These are phyloP conservation scores for Gambusia affinis DNA, from an alignment of 2,113 vertebrate species.

Conservation along the genomic window DNA sequence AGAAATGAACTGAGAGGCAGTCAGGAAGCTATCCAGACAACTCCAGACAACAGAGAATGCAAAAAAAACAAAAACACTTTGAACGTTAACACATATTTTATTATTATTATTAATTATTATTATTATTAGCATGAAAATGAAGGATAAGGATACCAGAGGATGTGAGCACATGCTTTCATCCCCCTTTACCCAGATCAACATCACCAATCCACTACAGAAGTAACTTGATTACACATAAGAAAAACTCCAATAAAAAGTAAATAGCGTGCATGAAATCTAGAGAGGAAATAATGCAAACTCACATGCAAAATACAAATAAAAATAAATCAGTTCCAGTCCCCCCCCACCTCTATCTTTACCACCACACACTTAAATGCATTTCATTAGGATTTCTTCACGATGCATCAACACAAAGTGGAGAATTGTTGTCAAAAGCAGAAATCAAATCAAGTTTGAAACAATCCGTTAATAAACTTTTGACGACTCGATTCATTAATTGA, in stretches of 20 bases:
- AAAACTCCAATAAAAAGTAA: too few species aligned
- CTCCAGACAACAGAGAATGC: neutral
- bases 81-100: neutral
- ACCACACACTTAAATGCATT: too few species aligned
- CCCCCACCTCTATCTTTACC: too few species aligned
- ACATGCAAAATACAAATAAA: neutral
- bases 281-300: neutral
- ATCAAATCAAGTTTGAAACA: neutral
- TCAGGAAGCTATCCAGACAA: constrained; percentile 13
- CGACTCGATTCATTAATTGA: neutral
- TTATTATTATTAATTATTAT: too few species aligned
- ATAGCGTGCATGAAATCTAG: neutral
- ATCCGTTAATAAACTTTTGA: neutral
- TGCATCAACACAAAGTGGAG: neutral
- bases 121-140: neutral
- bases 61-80: neutral
- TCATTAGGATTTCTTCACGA: neutral
- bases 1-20: constrained; percentile 16
- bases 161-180: neutral
- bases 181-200: neutral
- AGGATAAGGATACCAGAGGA: neutral
- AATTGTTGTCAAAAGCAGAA: neutral
- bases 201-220: too few species aligned
- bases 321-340: too few species aligned
- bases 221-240: neutral